Evolutionary conservation across 1,140 invertebrate species (phyloP).

Genomic region (Caenorhabditis briggsae): DNA sequence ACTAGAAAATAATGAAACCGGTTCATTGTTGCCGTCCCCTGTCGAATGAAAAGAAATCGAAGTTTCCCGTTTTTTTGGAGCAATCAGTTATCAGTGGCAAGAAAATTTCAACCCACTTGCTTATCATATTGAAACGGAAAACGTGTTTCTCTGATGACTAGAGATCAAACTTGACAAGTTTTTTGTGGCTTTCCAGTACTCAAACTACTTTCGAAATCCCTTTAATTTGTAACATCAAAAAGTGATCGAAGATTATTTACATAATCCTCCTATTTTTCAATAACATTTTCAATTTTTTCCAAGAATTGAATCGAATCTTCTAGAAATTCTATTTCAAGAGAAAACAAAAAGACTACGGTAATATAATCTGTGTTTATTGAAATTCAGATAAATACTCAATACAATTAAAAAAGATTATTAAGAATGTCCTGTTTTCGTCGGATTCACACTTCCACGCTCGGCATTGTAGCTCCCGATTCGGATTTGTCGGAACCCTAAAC

Average conservation of each 20-base stretch:
- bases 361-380: too few species aligned
- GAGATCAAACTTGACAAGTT: constrained; percentile 51
- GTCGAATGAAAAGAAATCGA: background rate
- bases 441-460: background rate
- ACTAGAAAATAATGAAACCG: background rate
- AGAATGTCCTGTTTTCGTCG: background rate
- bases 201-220: background rate
- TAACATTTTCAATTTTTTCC: too few species aligned
- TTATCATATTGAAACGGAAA: constrained; percentile 7
- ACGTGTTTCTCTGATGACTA: constrained; percentile 30
- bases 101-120: background rate
- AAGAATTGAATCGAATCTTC: too few species aligned
- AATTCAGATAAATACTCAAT: background rate
- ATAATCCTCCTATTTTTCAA: too few species aligned
- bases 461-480: background rate
- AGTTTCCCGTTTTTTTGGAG: too few species aligned
- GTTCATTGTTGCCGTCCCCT: background rate
- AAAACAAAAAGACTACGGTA: background rate
- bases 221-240: background rate
- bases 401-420: background rate
- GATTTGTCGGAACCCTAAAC: background rate
- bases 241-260: background rate
- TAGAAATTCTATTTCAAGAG: too few species aligned
- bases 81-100: background rate
- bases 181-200: constrained; percentile 1